Percentiles rank a stretch among this genome's conserved stretches.
Evolutionary conservation across 2,113 vertebrate species (phyloP).

Genomic region (Taurulus bubalis): DNA sequence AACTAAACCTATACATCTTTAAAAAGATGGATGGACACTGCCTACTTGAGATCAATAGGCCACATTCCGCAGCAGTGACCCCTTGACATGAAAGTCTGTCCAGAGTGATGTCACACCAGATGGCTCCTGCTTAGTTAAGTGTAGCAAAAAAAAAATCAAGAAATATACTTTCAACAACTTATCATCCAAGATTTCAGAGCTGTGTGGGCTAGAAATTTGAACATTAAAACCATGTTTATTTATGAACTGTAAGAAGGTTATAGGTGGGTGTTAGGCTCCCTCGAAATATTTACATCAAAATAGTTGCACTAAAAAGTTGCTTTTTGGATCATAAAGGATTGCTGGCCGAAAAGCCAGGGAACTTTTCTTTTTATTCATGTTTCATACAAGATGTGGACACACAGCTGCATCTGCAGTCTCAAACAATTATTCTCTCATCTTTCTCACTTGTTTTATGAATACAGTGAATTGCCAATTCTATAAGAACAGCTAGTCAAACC

Average conservation of each 20-base stretch:
- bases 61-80: slow-evolving; percentile 23
- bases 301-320: no score
- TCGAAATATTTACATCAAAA: no score
- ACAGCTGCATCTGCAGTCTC: neutral
- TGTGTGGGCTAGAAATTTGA: neutral
- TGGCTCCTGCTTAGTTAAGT: neutral
- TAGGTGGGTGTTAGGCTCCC: no score
- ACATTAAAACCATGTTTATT: neutral
- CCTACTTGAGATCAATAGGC: no score
- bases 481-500: slow-evolving; percentile 12
- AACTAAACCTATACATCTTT: slow-evolving; percentile 13
- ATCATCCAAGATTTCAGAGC: no score
- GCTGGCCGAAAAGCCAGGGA: no score
- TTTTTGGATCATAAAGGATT: no score
- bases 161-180: neutral
- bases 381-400: no score
- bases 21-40: neutral
- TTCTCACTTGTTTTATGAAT: neutral
- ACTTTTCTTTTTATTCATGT: neutral
- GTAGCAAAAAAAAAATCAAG: neutral
- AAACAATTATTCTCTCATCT: neutral
- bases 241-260: neutral
- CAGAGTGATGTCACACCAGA: no score
- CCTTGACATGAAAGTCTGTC: no score
- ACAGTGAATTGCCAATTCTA: neutral